A percentile compares a stretch with the other conserved stretches of the same genome.
phyloP scores from a whole-genome alignment of 1,140 invertebrate species.

The Trinorchestia longiramus region DNA sequence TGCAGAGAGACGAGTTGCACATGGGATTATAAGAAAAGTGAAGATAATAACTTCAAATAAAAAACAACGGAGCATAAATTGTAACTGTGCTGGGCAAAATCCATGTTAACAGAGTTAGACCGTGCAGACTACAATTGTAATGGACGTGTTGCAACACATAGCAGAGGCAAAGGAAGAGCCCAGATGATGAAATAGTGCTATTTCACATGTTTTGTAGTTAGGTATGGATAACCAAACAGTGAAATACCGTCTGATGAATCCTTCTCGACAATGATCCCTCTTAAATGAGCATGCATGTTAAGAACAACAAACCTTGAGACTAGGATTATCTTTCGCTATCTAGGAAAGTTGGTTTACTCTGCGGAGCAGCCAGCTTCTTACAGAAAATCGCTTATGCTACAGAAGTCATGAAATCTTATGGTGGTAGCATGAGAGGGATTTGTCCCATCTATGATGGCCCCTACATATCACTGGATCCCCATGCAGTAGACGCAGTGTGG shows the following conservation, averaged over 20 bases:
- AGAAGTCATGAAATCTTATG: neutral
- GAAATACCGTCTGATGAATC: neutral
- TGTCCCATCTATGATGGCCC: neutral
- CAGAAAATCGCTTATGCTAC: neutral
- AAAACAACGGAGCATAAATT: neutral
- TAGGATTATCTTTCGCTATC: neutral
- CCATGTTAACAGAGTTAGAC: neutral
- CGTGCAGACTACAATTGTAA: neutral
- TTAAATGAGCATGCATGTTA: neutral
- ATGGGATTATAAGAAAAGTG: neutral
- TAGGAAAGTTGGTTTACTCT: neutral
- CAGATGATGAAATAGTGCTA: neutral
- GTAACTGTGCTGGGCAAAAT: neutral
- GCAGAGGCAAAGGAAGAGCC: neutral
- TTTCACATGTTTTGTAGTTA: neutral
- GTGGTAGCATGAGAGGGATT: neutral
- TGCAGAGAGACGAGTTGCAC: neutral
- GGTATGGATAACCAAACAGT: neutral
- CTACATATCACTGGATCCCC: neutral
- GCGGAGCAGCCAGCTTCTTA: neutral
- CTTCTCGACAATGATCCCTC: neutral
- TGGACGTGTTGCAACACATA: neutral
- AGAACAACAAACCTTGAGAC: neutral
- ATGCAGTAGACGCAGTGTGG: neutral
- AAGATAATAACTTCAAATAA: neutral